Evolutionary conservation across 2,113 vertebrate species (phyloP).

Genomic region (Anthoscopus minutus): DNA sequence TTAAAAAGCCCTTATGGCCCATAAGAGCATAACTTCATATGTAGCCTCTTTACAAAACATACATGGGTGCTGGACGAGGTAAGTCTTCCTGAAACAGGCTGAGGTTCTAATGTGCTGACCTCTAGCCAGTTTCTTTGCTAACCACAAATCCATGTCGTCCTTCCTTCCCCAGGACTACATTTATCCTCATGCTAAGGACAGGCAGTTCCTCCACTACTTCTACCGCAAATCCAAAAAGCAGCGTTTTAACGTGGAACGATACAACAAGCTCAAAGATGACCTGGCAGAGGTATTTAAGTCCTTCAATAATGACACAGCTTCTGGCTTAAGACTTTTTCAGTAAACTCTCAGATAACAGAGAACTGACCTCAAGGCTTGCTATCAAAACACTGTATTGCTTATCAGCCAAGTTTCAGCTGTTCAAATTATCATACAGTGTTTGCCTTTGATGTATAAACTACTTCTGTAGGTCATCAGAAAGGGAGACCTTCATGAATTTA

Average conservation of each 20-base stretch:
- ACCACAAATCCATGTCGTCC: not conserved
- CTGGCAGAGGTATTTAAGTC: slow-evolving; percentile 76
- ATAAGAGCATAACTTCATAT: not conserved
- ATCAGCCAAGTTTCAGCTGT: not conserved
- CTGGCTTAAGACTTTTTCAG: not conserved
- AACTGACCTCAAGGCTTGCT: not conserved
- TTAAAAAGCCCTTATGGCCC: not conserved
- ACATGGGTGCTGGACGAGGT: not conserved
- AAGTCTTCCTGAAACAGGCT: not conserved
- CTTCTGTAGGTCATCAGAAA: not conserved
- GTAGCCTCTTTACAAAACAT: not conserved
- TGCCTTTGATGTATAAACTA: not conserved
- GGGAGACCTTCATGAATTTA: not conserved
- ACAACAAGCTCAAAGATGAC: slow-evolving; percentile 85
- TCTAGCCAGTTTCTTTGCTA: not conserved
- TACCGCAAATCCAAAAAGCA: slow-evolving; percentile 76
- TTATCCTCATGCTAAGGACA: slow-evolving; percentile 77
- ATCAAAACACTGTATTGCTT: not conserved
- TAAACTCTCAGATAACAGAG: not conserved
- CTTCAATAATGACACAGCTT: not conserved
- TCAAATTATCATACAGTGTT: not conserved
- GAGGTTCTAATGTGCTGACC: not conserved
- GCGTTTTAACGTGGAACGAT: slow-evolving; percentile 80
- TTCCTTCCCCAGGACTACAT: slow-evolving; percentile 81
- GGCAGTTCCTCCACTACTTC: slow-evolving; percentile 88